These are phyloP conservation scores for Odocoileus hemionus DNA, from an alignment of 2,113 vertebrate species.

Conservation along the genomic window DNA sequence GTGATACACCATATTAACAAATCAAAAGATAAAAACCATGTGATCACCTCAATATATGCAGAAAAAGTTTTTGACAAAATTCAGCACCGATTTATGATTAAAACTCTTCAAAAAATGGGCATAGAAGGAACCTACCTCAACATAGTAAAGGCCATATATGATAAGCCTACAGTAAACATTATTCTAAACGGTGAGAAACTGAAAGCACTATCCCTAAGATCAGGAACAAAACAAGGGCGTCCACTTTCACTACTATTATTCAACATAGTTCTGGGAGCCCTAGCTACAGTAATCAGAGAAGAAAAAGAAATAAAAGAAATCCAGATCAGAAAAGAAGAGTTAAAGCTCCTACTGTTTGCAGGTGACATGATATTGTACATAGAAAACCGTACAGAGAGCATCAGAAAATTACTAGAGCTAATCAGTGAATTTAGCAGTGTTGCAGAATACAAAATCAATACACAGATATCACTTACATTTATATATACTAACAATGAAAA, in stretches of 20 bases:
- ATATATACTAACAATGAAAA: not conserved
- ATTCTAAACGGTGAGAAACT: not conserved
- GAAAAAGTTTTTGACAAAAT: not conserved
- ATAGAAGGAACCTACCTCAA: not conserved
- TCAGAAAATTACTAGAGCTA: not conserved
- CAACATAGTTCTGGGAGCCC: not conserved
- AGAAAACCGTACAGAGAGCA: not conserved
- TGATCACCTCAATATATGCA: not conserved
- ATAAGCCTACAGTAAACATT: not conserved
- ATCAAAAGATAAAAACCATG: not conserved
- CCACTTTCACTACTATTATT: not conserved
- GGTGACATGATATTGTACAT: not conserved
- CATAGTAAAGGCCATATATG: not conserved
- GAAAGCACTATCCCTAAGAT: not conserved
- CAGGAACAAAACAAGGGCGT: not conserved
- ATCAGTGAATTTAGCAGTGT: not conserved
- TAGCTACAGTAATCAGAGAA: not conserved
- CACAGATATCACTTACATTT: not conserved
- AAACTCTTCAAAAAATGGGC: not conserved
- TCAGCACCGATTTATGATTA: not conserved
- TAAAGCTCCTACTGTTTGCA: not conserved
- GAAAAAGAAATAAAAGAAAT: not conserved
- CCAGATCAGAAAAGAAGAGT: not conserved
- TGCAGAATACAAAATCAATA: not conserved
- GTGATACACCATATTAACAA: not conserved